phyloP scores from a whole-genome alignment of 2,797 vertebrate genomes.

The Lepus oiostolus region DNA sequence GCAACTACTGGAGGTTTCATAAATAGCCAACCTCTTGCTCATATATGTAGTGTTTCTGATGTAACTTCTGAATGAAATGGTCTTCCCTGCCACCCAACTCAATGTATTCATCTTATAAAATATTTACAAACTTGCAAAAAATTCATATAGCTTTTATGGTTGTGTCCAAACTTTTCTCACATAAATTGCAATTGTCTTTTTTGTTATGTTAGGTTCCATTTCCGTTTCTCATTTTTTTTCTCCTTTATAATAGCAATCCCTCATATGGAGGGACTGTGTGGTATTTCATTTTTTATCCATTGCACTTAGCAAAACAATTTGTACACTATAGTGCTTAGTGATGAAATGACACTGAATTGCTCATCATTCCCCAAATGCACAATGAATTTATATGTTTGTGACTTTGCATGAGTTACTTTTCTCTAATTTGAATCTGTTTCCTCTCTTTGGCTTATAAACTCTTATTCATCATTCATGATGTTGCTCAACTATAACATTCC shows the following conservation, averaged over 20 bases:
- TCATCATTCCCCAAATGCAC: neutral
- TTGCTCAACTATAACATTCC: neutral
- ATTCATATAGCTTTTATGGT: neutral
- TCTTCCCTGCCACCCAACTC: neutral
- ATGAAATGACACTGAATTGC: neutral
- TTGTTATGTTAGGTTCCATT: neutral
- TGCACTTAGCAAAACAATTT: neutral
- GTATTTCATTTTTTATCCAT: neutral
- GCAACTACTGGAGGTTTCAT: neutral
- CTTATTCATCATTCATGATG: slow-evolving; percentile 19
- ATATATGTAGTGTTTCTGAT: neutral
- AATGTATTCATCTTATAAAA: neutral
- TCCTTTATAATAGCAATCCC: neutral
- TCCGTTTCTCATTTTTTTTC: neutral
- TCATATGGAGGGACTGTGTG: neutral
- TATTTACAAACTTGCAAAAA: neutral
- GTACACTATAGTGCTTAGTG: neutral
- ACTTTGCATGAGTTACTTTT: neutral
- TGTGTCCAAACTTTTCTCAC: neutral
- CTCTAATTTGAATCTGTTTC: slow-evolving; percentile 42
- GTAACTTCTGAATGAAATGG: neutral
- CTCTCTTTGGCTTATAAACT: neutral
- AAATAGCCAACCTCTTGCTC: neutral
- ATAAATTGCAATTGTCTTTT: neutral
- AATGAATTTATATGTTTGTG: neutral